A percentile compares a stretch with the other conserved stretches of the same genome.
phyloP scores from a whole-genome alignment of 2,797 vertebrate genomes.

The Remorina albescens region DNA sequence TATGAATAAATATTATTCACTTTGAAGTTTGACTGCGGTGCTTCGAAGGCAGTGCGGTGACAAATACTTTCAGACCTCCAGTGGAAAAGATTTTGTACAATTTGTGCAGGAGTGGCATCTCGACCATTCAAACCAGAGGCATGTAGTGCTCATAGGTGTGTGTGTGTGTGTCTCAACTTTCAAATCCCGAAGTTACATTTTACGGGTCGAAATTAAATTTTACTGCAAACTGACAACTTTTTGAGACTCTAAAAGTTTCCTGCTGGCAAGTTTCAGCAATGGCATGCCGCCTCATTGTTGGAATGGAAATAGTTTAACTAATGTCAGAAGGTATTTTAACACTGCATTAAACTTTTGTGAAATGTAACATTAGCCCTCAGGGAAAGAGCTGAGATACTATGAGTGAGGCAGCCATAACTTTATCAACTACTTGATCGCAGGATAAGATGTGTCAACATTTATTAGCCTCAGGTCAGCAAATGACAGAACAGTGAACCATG shows the following conservation, averaged over 20 bases:
- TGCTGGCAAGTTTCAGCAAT: not conserved
- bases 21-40: conserved; percentile 63
- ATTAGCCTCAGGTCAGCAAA: not conserved
- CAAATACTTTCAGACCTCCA: conserved; percentile 46
- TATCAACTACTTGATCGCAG: not conserved
- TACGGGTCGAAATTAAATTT: conserved; percentile 24
- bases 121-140: conserved; percentile 22
- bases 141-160: conserved; percentile 8
- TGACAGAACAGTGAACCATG: not conserved
- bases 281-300: not conserved
- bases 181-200: conserved; percentile 8
- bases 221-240: not conserved
- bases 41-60: conserved; percentile 30
- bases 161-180: conserved; percentile 7
- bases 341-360: not conserved
- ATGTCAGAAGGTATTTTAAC: not conserved
- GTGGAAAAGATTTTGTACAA: conserved; percentile 34
- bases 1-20: conserved; percentile 57
- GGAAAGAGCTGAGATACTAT: not conserved
- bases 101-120: conserved; percentile 26
- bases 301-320: not conserved
- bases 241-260: conserved; percentile 4
- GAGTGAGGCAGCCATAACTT: not conserved
- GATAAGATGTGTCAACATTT: not conserved
- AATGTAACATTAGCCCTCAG: not conserved